Evolutionary conservation across 2,797 vertebrate species (phyloP), one percentile per base, ranked within the genome.

Genomic region (Gymnodraco acuticeps): DNA sequence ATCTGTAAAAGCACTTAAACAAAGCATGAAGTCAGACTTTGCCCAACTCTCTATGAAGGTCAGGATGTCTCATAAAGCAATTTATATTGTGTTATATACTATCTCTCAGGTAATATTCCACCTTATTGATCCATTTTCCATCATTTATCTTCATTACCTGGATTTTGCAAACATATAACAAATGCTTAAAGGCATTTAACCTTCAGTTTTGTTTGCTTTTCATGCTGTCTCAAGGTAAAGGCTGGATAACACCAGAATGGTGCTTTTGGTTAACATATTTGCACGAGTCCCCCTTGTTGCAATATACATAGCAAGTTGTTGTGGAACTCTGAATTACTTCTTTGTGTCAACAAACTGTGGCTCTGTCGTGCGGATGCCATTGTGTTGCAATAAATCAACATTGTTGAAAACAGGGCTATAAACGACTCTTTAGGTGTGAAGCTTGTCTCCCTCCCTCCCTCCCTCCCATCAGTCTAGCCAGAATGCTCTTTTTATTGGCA

Each of bases 271-370:
- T 3, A 62, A 64, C 61, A 77, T 64, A 77, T 89, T 77, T 87
- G 81, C 83, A 88, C 64, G 65, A 10, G 58, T 73, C 65, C 78
- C 58, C 52, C 55, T 33, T 12, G 4, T 56, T 65, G 66, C 85
- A 86, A 82, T 86, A 86, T 67, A 87, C 92, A 92, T 89, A 90
- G 74, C 73, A 61, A 64, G 81, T 80, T 87, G 73, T 89, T 85
- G 79, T 73, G 53, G 48, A 51, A 62, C 80, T 51, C 69, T 53
- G 60, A 68, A 82, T 84, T 84, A 65, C 86, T 85, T 73, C 70
- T 78, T 83, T 87, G 82, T 75, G 86, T 93, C 89, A 89, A 92
- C 82, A 92, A 76, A 55, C 53, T 47, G 13, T 12, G 62, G 45
- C 81, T 71, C 65, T 47, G 55, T 76, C 55, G 66, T 41, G 64